Evolutionary conservation across 2,113 vertebrate species (phyloP), one percentile per base, ranked within the genome.

Genomic region (Limnothrissa miodon): DNA sequence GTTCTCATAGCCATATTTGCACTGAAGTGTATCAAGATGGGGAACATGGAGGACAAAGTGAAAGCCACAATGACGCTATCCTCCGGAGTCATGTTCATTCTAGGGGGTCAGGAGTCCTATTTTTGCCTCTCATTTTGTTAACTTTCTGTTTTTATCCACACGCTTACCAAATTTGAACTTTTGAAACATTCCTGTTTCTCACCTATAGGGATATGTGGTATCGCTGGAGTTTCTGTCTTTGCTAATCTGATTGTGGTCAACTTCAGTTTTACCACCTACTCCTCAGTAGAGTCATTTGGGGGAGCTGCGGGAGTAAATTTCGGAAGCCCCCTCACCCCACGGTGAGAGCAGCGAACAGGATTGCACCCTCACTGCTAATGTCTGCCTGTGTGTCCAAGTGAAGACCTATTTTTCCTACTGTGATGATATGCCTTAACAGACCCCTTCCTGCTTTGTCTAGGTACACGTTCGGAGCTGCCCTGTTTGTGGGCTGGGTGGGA

Each of bases 241-340:
- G 97, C 96, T 80, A 97, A 98, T 91, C 95, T 97, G 95, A 93
- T 98, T 62, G 96, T 98, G 82, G 96, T 96, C 83, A 96, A 96
- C 88, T 98, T 97, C 89, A 95, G 94, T 88, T 95, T 97, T 93
- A 95, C 95, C 62, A 94, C 95, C 0, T 93, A 89, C 3, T 91
- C 94, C 0, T 90, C 92, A 0, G 80, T 59, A 15, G 79, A 36
- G 0, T 25, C 7, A 7, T 56, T 45, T 1, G 84, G 86, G 80
- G 84, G 87, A 83, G 93, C 6, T 0, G 85, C 81, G 1, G n/a
- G 89, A 10, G 91, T 89, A 4, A 89, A 88, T 56, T 39, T 92
- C 10, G 83, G 88, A 0, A 89, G 89, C 44, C 0, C 79, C 39
- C 90, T 93, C 45, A 85, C 85, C 2, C 91, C 91, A 13, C 90